Evolutionary conservation across 1,140 invertebrate species (phyloP), one percentile per base, ranked within the genome.

Genomic region (Pectinophora gossypiella): DNA sequence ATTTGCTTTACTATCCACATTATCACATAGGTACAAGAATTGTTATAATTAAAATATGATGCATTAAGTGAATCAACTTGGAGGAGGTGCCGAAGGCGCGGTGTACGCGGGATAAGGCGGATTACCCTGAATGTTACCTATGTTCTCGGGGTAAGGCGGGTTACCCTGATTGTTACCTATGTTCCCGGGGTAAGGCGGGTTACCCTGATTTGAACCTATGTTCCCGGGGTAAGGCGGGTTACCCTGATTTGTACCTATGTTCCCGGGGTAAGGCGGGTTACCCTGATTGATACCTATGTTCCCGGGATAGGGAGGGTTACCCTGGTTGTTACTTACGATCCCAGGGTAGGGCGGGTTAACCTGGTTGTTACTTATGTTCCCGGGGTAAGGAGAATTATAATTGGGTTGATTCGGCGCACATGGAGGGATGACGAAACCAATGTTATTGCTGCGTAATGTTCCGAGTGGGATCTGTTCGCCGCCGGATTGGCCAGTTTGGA

Each of bases 281-380:
- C 1, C 3, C 13, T n/a, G 6, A 9, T 32, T 32, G 9, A n/a
- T 7, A 1, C 3, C 10, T 15, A 21, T 12, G 20, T 21, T 35
- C 12, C 32, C 12, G 40, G 48, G 48, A 12, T 50, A 50, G 2
- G 48, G 48, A 20, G 47, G 48, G 35, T 49, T 49, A 19, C 15
- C 1, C 21, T 15, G 10, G n/a, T n/a, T 13, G 3, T 45, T 7
- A 18, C 19, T n/a, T 16, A 13, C 2, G 43, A 13, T 15, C 1
- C 15, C 45, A 35, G 35, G 47, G 19, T 48, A 48, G 0, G 47
- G 46, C 6, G 46, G 32, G 12, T 48, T 48, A 12, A 27, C 27
- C n/a, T n/a, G n/a, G n/a, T n/a, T n/a, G n/a, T n/a, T n/a, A n/a
- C n/a, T n/a, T n/a, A n/a, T n/a, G n/a, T n/a, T n/a, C 22, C 15